Evolutionary conservation across 2,797 vertebrate species (phyloP), one percentile per base, ranked within the genome.

Genomic region (Sebastes oblongus): DNA sequence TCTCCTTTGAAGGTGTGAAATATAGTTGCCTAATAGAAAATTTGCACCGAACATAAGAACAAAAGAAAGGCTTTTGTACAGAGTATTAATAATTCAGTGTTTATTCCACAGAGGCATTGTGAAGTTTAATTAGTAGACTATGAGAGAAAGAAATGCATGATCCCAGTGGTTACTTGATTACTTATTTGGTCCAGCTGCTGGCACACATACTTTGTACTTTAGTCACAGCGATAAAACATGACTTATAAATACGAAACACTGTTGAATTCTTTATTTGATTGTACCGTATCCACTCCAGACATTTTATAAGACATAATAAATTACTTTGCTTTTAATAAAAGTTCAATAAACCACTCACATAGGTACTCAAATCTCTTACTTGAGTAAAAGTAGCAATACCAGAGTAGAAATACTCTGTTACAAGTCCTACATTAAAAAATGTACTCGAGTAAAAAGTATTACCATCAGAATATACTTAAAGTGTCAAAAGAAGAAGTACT

Each of bases 21-120:
- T 60, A 18, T 75, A 39, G 42, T 27, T 52, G 22, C 18, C 30
- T 69, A 61, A 16, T 25, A 27, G 52, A 32, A 56, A 77, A 74
- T 27, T n/a, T 11, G 8, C 5, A 8, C 22, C 11, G 25, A 72
- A 34, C 6, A 29, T 16, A 8, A 29, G 58, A 74, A 61, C 50
- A 78, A 73, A 73, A 61, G 27, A 54, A 61, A n/a, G 6, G 55
- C 27, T 67, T 72, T 64, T 13, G 34, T 16, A 4, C 7, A 29
- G 14, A 32, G 42, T 16, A 64, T 87, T 46, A 80, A 86, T 79
- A 72, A 82, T 80, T 80, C 3, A 88, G 36, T 25, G 29, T 72
- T 72, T 75, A 50, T 32, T 59, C 70, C 72, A 68, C 20, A 6
- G 27, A 68, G 20, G n/a, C 67, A 11, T 8, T 27, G 24, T 30